Percentiles rank a stretch among this genome's conserved stretches.
phyloP scores from a whole-genome alignment of 2,888 invertebrate genomes.

The Phyllotreta striolata region DNA sequence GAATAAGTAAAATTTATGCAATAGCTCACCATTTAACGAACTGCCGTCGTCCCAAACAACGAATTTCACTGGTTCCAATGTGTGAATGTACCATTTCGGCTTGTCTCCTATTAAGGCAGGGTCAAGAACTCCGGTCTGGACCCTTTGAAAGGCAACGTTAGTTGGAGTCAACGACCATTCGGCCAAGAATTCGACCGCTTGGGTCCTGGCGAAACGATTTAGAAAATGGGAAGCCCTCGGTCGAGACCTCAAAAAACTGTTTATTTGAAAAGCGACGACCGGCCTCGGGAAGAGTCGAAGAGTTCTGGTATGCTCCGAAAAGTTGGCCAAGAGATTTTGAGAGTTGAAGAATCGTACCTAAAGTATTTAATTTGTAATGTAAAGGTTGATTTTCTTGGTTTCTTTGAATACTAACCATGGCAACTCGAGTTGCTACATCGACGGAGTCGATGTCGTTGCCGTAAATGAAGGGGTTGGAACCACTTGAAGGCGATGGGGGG shows the following conservation, averaged over 20 bases:
- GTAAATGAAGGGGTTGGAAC: constrained; percentile 87
- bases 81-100: constrained; percentile 93
- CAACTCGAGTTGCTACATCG: constrained; percentile 96
- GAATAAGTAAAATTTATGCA: neutral
- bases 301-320: constrained; percentile 97
- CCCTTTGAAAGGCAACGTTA: constrained; percentile 96
- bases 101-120: constrained; percentile 97
- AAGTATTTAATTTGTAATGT: constrained; percentile 40
- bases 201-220: constrained; percentile 91
- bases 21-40: constrained; percentile 66
- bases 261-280: constrained; percentile 98
- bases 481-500: constrained; percentile 62
- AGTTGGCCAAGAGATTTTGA: constrained; percentile 95
- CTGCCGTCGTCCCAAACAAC: constrained; percentile 92
- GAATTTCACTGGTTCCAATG: constrained; percentile 88
- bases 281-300: constrained; percentile 95
- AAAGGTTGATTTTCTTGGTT: constrained; percentile 4
- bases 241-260: constrained; percentile 93
- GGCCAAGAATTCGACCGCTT: constrained; percentile 98
- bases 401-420: constrained; percentile 74
- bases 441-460: constrained; percentile 97
- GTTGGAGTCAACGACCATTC: constrained; percentile 98
- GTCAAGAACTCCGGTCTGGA: constrained; percentile 96
- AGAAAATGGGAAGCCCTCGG: constrained; percentile 89
- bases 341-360: constrained; percentile 97